Percentiles rank a stretch among this genome's conserved stretches.
Conservation (phyloP, 2,888 invertebrate genomes). For the Hydropsyche betteni region DNA sequence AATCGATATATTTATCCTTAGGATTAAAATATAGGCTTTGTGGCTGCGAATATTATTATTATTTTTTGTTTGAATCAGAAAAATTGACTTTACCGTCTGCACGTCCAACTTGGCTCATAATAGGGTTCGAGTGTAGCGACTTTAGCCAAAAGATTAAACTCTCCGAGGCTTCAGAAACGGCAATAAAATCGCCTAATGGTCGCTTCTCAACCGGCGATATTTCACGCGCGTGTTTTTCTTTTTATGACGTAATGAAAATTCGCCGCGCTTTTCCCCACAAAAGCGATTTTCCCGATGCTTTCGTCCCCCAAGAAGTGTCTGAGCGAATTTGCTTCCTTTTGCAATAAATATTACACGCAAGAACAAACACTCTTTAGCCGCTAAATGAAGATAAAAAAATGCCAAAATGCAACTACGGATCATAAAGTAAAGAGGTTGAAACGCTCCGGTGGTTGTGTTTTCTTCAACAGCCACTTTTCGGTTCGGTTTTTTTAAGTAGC, state of each 20-base stretch:
- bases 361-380: no score
- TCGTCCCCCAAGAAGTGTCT: no score
- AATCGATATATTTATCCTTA: no score
- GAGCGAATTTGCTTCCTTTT: no score
- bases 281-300: no score
- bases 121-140: slow-evolving; percentile 5
- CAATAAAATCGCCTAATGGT: slow-evolving; percentile 47
- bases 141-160: slow-evolving; percentile 40
- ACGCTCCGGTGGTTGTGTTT: no score
- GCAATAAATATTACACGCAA: no score
- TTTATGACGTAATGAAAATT: slow-evolving; percentile 29
- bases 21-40: no score
- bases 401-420: slow-evolving; percentile 27
- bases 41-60: no score
- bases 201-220: slow-evolving; percentile 43
- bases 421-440: slow-evolving; percentile 42
- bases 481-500: slow-evolving; percentile 43
- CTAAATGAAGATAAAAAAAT: background rate
- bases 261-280: background rate
- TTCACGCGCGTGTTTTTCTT: slow-evolving; percentile 36
- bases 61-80: no score
- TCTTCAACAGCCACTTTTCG: slow-evolving; percentile 26
- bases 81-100: no score
- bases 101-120: background rate
- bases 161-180: slow-evolving; percentile 41